phyloP scores from a whole-genome alignment of 2,888 invertebrate genomes.

The Aphelenchoides bicaudatus region DNA sequence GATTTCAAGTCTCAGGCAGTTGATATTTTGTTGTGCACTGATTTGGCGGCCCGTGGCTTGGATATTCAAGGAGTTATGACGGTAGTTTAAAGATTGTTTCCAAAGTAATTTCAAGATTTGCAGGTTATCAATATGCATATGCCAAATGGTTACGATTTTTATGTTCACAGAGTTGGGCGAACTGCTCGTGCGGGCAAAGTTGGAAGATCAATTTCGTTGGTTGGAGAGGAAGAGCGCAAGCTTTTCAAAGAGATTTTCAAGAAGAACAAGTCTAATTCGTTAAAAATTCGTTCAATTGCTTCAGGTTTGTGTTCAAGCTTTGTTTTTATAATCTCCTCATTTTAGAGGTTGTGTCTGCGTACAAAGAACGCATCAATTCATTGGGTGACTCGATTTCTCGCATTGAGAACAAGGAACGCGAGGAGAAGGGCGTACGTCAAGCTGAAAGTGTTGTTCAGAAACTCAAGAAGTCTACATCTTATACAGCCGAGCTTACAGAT shows the following conservation, averaged over 20 bases:
- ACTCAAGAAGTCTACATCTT: constrained; percentile 40
- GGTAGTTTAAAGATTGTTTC: constrained; percentile 63
- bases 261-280: constrained; percentile 30
- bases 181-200: constrained; percentile 90
- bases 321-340: constrained; percentile 1
- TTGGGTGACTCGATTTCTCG: constrained; percentile 77
- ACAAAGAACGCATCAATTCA: constrained; percentile 71
- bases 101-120: neutral
- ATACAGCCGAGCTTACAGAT: constrained; percentile 46
- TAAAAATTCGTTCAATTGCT: constrained; percentile 52
- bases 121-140: constrained; percentile 85
- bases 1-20: constrained; percentile 52
- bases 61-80: constrained; percentile 96
- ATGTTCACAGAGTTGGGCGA: constrained; percentile 90
- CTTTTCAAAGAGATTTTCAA: constrained; percentile 83
- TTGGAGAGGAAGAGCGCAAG: constrained; percentile 84
- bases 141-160: constrained; percentile 89
- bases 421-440: constrained; percentile 26
- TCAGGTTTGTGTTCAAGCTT: constrained; percentile 35
- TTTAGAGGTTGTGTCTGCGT: constrained; percentile 80
- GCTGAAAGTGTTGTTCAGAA: constrained; percentile 30
- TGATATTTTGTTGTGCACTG: constrained; percentile 78
- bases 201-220: constrained; percentile 81
- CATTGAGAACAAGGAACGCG: constrained; percentile 63
- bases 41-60: constrained; percentile 86